Evolutionary conservation across 1,140 invertebrate species (phyloP), one percentile per base, ranked within the genome.

Genomic region (Sycobia sp.): DNA sequence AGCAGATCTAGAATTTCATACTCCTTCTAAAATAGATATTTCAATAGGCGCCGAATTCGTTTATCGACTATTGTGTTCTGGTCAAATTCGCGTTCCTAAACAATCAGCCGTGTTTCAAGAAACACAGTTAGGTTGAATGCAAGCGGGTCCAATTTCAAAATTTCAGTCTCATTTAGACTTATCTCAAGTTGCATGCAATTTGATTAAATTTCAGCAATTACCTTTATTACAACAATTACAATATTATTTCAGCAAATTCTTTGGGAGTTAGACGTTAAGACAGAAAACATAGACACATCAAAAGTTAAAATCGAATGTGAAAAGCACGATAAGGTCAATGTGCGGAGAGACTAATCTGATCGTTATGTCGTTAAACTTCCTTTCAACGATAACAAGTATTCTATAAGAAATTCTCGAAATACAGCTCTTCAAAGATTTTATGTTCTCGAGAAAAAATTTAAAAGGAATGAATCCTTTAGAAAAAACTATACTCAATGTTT

Each of bases 1-100:
- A 23, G 53, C 53, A 2, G 53, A 41, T 16, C 36, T 38, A 16
- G 5, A 41, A n/a, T 56, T 56, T 43, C 38, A 56, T 27, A n/a
- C 3, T 14, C 53, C 53, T 3, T 1, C 8, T 14, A 3, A 23
- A 18, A 22, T 54, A n/a, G 50, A 54, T 38, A 16, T 54, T 9
- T 20, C 38, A 20, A 36, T 54, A 5, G 29, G 29, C 4, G 4
- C 50, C 5, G 29, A 13, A 4, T 3, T 18, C 4, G 20, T 23
- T 16, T 38, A 27, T 13, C 38, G 32, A 3, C n/a, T 38, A 16
- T 20, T 36, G 16, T 16, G 3, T 1, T 4, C 27, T 3, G 34
- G 50, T 3, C 50, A 54, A 38, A 38, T 54, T 4, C 23, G 34
- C 4, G 11, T 54, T 7, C 20, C 9, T 18, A 3, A 14, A 2